These are phyloP conservation scores for Eristalis pertinax DNA, from an alignment of 2,888 invertebrate species.

Conservation along the genomic window DNA sequence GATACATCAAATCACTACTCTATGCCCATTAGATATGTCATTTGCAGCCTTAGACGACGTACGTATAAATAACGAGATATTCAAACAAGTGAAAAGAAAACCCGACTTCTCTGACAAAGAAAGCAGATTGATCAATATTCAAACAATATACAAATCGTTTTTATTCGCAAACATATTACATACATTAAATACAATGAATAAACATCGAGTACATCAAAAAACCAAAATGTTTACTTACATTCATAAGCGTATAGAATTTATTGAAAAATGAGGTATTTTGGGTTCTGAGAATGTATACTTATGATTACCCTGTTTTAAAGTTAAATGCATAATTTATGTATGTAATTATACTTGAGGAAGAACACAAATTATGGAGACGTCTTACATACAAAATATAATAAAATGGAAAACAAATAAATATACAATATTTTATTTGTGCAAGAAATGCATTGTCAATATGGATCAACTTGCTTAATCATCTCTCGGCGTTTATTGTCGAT, in stretches of 20 bases:
- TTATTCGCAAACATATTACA: background rate
- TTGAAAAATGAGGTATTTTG: constrained; percentile 58
- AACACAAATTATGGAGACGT: background rate
- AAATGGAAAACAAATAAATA: background rate
- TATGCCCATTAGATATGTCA: too few relatives aligned
- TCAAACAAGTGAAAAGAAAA: too few relatives aligned
- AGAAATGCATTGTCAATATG: background rate
- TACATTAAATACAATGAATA: background rate
- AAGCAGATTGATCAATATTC: background rate
- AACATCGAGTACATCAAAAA: background rate
- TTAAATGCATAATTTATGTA: constrained; percentile 5
- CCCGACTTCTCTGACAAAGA: too few relatives aligned
- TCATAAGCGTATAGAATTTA: constrained; percentile 31
- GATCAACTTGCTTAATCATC: background rate
- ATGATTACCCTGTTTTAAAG: constrained; percentile 53
- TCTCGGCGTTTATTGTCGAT: background rate
- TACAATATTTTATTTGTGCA: background rate
- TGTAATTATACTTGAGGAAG: background rate
- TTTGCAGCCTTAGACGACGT: too few relatives aligned
- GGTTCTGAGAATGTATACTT: constrained; percentile 40
- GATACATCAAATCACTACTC: too few relatives aligned
- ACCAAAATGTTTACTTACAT: background rate
- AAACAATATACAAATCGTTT: background rate
- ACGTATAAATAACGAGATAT: too few relatives aligned
- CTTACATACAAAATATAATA: background rate